phyloP scores from a whole-genome alignment of 2,888 invertebrate genomes.

The Masnerella sp. region DNA sequence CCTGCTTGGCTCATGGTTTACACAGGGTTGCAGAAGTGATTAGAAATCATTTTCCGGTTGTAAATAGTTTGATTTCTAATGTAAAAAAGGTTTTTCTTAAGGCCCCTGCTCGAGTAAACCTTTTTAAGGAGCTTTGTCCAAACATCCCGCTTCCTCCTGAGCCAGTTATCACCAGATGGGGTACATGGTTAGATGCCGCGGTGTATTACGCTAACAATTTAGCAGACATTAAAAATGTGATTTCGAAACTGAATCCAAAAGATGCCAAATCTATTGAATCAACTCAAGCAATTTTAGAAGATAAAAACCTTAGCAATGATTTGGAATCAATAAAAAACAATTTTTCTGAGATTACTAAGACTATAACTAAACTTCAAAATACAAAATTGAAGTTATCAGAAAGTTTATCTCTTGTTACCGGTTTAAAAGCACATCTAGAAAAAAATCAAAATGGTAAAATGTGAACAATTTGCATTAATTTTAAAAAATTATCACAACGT shows the following conservation, averaged over 20 bases:
- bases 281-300: not conserved
- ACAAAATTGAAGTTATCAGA: not conserved
- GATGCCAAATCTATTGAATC: conserved; percentile 3
- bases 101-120: not conserved
- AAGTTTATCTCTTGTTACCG: not conserved
- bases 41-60: conserved; percentile 9
- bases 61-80: conserved; percentile 8
- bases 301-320: no score
- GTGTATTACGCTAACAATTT: conserved; percentile 31
- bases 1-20: conserved; percentile 13
- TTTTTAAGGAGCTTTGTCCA: conserved; percentile 30
- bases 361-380: not conserved
- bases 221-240: conserved; percentile 2
- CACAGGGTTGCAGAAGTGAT: conserved; percentile 20
- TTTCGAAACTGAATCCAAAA: not conserved
- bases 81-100: conserved; percentile 14
- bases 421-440: not conserved
- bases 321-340: no score
- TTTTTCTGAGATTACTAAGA: not conserved
- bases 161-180: conserved; percentile 65
- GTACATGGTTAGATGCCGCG: conserved; percentile 63
- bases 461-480: not conserved
- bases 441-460: not conserved
- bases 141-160: conserved; percentile 62
- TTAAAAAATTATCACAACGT: not conserved